These are phyloP conservation scores for Eleginops maclovinus DNA, from an alignment of 2,113 vertebrate genomes.

Conservation along the genomic window DNA sequence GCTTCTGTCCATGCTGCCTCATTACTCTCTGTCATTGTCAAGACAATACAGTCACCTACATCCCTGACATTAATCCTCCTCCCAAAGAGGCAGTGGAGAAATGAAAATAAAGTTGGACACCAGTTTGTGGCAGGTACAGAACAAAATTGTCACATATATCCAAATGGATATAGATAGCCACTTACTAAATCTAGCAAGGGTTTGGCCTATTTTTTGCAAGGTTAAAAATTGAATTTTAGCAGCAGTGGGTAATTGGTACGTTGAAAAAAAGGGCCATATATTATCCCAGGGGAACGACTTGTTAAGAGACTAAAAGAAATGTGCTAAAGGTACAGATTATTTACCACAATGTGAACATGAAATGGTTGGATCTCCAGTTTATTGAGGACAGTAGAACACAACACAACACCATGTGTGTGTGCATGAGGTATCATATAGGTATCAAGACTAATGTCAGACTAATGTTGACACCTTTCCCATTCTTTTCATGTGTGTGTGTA, in stretches of 20 bases:
- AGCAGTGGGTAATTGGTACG: constrained; percentile 42
- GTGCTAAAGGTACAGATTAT: constrained; percentile 36
- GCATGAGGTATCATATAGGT: constrained; percentile 34
- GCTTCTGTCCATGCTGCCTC: constrained; percentile 1
- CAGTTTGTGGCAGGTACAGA: not conserved
- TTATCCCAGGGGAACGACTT: not conserved
- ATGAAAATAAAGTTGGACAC: not conserved
- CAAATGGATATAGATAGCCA: constrained; percentile 24
- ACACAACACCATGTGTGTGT: not conserved
- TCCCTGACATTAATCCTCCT: not conserved
- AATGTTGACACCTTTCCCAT: constrained; percentile 61
- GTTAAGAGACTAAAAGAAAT: constrained; percentile 39
- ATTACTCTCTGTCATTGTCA: constrained; percentile 10
- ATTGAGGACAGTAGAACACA: not conserved
- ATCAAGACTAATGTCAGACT: constrained; percentile 56
- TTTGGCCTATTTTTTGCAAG: constrained; percentile 58
- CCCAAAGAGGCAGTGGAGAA: not conserved
- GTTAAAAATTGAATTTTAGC: constrained; percentile 56
- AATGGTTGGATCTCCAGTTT: not conserved
- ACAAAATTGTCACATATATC: constrained; percentile 8
- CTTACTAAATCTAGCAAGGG: constrained; percentile 30
- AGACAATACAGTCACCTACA: not conserved
- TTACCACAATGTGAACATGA: constrained; percentile 9
- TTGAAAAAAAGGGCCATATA: constrained; percentile 41
- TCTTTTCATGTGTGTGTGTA: constrained; percentile 40